These are phyloP conservation scores for Anastrepha obliqua DNA, from an alignment of 1,140 invertebrate species.

Conservation along the genomic window DNA sequence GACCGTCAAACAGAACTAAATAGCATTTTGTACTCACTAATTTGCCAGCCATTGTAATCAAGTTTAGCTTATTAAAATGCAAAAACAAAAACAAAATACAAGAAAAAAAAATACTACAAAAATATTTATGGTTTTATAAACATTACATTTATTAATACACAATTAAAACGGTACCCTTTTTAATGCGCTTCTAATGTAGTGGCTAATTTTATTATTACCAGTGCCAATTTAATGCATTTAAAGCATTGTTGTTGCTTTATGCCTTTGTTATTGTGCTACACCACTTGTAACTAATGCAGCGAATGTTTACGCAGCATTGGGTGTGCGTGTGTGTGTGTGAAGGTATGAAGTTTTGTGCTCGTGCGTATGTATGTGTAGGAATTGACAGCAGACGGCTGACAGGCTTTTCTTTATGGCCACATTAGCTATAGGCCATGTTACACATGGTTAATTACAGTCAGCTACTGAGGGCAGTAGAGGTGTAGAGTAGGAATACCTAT, in stretches of 20 bases:
- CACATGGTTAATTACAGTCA: conserved; percentile 46
- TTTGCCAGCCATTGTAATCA: conserved; percentile 25
- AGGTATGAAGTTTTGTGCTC: neutral
- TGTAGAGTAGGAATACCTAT: neutral
- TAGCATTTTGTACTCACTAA: conserved; percentile 10
- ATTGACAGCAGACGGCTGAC: conserved; percentile 43
- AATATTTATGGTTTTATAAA: conserved; percentile 48
- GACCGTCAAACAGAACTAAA: conserved; percentile 23
- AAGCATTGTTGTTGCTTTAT: conserved; percentile 23
- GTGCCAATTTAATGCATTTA: conserved; percentile 50
- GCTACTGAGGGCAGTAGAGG: neutral
- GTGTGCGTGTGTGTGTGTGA: neutral
- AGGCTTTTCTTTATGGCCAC: conserved; percentile 47
- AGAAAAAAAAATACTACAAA: neutral
- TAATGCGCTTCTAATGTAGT: conserved; percentile 49
- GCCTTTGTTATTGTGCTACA: neutral
- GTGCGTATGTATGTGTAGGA: neutral
- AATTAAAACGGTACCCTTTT: conserved; percentile 1
- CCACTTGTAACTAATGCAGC: conserved; percentile 9
- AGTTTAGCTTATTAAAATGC: conserved; percentile 41
- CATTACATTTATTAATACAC: conserved; percentile 46
- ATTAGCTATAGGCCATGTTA: conserved; percentile 37
- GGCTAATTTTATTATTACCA: conserved; percentile 53
- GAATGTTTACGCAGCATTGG: neutral
- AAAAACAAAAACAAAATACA: neutral